Evolutionary conservation across 2,113 vertebrate genomes (phyloP), one percentile per base, ranked within the genome.

Genomic region (Sinocyclocheilus rhinocerous): DNA sequence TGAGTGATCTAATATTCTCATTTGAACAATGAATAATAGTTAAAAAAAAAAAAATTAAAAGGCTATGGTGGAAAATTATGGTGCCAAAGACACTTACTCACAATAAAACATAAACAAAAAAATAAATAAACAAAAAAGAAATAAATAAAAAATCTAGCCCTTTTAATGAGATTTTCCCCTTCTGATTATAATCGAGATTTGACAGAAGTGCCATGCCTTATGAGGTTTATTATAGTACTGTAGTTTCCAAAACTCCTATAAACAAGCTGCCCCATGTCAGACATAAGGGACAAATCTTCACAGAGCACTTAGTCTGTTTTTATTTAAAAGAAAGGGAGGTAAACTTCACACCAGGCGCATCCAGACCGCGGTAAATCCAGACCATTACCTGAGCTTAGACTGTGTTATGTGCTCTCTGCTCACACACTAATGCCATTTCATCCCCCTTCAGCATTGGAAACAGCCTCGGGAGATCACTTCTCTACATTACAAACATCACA

Each of bases 401-500:
- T 42, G 57, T 65, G 36, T 81, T 65, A 45, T 48, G 39, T 81
- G 78, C 77, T 63, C 36, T 76, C 39, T 81, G 78, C 55, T 63
- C 57, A 42, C 1, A 12, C 22, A 45, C 59, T 81, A 48, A 81
- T 48, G 79, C n/a, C 12, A 65, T 81, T 80, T 80, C 36, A 81
- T 48, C 36, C 22, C 22, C 78, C n/a, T 65, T 48, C 59, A 65
- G 78, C 22, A 65, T 10, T 48, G 39, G 9, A 67, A 81, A 81
- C 3, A 65, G 39, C 79, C 59, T 81, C 59, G 1, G 3, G 55
- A 81, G 79, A 81, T 45, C 22, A 3, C 79, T 11, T 81, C 36
- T 65, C 59, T 65, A 42, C 79, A 65, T 81, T 65, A 29, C 79
- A 81, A 81, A 65, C 79, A 65, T 20, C 9, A 8, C 59, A 65